Evolutionary conservation across 2,797 vertebrate species (phyloP).

Genomic region (Pristis pectinata): DNA sequence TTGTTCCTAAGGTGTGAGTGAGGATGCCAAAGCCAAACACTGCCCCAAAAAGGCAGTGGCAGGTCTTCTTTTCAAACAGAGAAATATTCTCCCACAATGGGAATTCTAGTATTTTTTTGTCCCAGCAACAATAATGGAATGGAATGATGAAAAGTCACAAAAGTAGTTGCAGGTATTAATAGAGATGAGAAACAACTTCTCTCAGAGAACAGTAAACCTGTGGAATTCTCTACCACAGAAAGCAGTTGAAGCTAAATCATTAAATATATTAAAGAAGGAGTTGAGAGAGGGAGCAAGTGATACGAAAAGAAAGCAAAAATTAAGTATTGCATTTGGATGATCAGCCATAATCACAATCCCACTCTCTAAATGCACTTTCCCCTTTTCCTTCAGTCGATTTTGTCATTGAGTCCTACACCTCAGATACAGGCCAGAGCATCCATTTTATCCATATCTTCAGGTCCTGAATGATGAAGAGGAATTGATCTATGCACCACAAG

Average conservation of each 20-base stretch:
- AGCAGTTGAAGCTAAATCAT: too few relatives aligned
- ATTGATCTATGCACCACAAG: not conserved
- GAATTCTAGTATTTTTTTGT: not conserved
- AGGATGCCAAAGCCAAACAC: not conserved
- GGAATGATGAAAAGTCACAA: not conserved
- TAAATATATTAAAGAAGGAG: too few relatives aligned
- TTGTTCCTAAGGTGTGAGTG: not conserved
- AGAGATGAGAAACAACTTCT: too few relatives aligned
- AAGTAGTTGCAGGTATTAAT: not conserved
- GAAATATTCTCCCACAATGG: not conserved
- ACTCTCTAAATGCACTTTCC: not conserved
- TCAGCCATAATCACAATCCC: too few relatives aligned
- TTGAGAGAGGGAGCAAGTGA: too few relatives aligned
- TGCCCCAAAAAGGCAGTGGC: not conserved
- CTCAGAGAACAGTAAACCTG: too few relatives aligned
- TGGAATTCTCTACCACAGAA: too few relatives aligned
- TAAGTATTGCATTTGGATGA: too few relatives aligned
- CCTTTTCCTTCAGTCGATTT: not conserved
- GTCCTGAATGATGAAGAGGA: not conserved
- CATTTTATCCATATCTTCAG: not conserved
- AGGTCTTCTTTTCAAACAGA: not conserved
- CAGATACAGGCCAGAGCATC: not conserved
- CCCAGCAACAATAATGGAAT: not conserved
- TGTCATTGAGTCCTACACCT: not conserved
- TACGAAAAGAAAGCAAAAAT: too few relatives aligned